A percentile compares a stretch with the other conserved stretches of the same genome.
Evolutionary conservation across 1,140 invertebrate species (phyloP).

Genomic region (Drosophila pallidifrons): DNA sequence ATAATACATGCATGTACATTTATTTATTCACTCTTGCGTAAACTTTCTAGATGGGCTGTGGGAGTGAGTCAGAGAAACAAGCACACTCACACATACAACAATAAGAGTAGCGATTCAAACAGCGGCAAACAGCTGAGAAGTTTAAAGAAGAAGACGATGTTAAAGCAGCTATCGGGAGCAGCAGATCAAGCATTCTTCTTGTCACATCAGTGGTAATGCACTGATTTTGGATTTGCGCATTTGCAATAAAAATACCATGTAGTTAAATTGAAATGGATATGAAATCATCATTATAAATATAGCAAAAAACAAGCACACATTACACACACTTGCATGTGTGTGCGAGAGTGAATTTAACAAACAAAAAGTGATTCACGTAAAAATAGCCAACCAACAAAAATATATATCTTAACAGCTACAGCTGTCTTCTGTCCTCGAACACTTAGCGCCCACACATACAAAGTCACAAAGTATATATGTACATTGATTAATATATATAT

Average conservation of each 20-base stretch:
- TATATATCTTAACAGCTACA: conserved; percentile 55
- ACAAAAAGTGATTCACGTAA: conserved; percentile 78
- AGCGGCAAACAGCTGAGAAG: conserved; percentile 64
- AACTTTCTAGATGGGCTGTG: conserved; percentile 51
- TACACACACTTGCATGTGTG: conserved; percentile 31
- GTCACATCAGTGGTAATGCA: conserved; percentile 17
- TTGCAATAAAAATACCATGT: conserved; percentile 28
- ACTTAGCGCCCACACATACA: conserved; percentile 45
- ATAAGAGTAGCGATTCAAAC: conserved; percentile 41
- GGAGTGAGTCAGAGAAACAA: conserved; percentile 61
- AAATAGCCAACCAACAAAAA: conserved; percentile 60
- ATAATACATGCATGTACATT: conserved; percentile 22
- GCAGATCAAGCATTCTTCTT: neutral
- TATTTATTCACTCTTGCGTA: conserved; percentile 63
- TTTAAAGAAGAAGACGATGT: neutral
- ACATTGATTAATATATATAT: neutral
- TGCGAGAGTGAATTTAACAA: conserved; percentile 70
- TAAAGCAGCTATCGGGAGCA: conserved; percentile 20
- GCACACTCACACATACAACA: conserved; percentile 19
- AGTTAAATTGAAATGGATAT: conserved; percentile 52
- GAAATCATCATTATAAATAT: conserved; percentile 80
- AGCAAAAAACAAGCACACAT: conserved; percentile 22
- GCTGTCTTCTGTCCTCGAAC: conserved; percentile 66
- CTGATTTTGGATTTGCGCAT: conserved; percentile 48
- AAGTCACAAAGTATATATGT: neutral